Evolutionary conservation across 2,113 vertebrate species (phyloP).

Genomic region (Zingel zingel): DNA sequence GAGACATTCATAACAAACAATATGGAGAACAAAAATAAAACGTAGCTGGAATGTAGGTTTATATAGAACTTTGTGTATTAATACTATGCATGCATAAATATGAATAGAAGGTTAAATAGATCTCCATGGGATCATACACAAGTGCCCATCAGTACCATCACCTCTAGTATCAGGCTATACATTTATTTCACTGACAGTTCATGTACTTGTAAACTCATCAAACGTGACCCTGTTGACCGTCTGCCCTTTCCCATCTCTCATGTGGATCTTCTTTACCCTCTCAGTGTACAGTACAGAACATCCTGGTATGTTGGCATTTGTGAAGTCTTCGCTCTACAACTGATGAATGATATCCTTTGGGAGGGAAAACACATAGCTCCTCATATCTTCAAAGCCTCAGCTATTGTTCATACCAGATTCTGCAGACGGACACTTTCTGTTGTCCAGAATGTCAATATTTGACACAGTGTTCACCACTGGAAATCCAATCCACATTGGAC

Average conservation of each 20-base stretch:
- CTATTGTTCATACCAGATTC: conserved; percentile 23
- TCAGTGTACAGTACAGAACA: conserved; percentile 51
- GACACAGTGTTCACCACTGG: conserved; percentile 33
- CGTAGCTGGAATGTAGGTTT: not conserved
- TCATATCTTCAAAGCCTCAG: conserved; percentile 37
- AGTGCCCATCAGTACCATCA: not conserved
- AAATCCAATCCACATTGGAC: conserved; percentile 52
- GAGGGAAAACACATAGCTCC: conserved; percentile 12
- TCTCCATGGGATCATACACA: not conserved
- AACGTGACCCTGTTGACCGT: conserved; percentile 20
- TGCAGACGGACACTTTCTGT: conserved; percentile 31
- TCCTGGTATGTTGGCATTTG: conserved; percentile 43
- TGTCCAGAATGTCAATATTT: conserved; percentile 34
- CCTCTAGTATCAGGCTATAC: not conserved
- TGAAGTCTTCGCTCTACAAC: conserved; percentile 17
- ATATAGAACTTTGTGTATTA: not conserved
- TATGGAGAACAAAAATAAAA: not conserved
- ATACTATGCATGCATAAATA: not conserved
- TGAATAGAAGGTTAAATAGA: not conserved
- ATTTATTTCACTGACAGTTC: not conserved
- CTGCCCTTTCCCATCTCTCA: conserved; percentile 15
- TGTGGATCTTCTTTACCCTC: conserved; percentile 14
- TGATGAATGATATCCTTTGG: conserved; percentile 52
- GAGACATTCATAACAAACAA: not conserved
- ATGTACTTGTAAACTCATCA: conserved; percentile 10